Evolutionary conservation across 2,113 vertebrate genomes (phyloP).

Genomic region (Pseudopodoces humilis): DNA sequence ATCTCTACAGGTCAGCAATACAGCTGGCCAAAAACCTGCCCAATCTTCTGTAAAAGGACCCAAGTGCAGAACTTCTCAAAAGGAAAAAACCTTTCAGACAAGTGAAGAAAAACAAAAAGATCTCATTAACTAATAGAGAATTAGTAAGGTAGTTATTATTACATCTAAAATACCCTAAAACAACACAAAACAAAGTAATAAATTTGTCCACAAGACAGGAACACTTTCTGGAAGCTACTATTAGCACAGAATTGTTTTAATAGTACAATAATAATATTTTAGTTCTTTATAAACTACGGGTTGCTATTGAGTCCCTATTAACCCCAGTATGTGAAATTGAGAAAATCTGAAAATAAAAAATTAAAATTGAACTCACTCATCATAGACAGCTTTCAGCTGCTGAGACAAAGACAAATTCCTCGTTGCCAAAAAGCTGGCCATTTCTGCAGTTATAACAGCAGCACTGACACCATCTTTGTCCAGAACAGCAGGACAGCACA

Average conservation of each 20-base stretch:
- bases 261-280: not conserved
- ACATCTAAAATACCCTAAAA: not conserved
- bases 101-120: not conserved
- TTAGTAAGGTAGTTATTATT: not conserved
- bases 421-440: slow-evolving; percentile 85
- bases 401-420: slow-evolving; percentile 85
- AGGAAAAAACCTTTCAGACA: not conserved
- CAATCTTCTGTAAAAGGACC: not conserved
- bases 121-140: not conserved
- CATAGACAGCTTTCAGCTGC: slow-evolving; percentile 86
- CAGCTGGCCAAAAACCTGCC: not conserved
- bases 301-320: not conserved
- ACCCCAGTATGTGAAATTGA: not conserved
- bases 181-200: not conserved
- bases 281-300: not conserved
- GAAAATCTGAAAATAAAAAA: not conserved
- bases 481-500: slow-evolving; percentile 93
- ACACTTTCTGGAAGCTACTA: not conserved
- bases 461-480: slow-evolving; percentile 98
- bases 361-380: slow-evolving; percentile 81
- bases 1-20: not conserved
- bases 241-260: not conserved
- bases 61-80: not conserved
- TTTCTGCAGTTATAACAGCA: slow-evolving; percentile 90
- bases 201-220: not conserved